Evolutionary conservation across 1,140 invertebrate genomes (phyloP), one percentile per base, ranked within the genome.

Genomic region (Tetranychus urticae): DNA sequence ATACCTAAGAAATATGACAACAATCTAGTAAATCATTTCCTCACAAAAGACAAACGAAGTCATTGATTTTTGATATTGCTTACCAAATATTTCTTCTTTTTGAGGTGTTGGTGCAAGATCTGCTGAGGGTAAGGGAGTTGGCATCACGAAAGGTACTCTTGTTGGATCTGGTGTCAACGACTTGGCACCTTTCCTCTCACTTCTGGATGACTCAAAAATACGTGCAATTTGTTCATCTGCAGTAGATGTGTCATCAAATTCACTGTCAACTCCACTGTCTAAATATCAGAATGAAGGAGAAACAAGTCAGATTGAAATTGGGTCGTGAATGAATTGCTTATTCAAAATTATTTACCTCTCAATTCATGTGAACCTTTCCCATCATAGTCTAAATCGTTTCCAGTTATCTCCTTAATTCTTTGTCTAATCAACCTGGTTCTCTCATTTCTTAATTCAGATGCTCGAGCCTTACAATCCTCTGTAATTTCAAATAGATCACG

Each of bases 71-170:
- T 42, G 10, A 42, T 42, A 1, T 6, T 50, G 13, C 69, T 69
- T 66, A 72, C 73, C 72, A 68, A 75, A 75, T 34, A 75, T 66
- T 59, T 73, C 71, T 50, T 71, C 68, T 54, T 70, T 64, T 2
- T 65, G 68, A 33, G 74, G 74, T 7, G 66, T 62, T 31, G 72
- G 72, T 13, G 72, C 73, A 45, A 75, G 63, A 45, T 74, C 69
- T 3, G 71, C 70, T 0, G 70, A 70, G 0, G 71, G 68, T 5
- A 66, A 59, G 23, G 59, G 58, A 39, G 64, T 62, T 13, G 61
- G 55, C 61, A 62, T 58, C 1, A 55, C 42, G 5, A 64, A 58
- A 46, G 63, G 61, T 31, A 57, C 62, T 36, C 57, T 6, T 14
- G 63, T 64, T 2, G 62, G 60, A 47, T 63, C 58, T 55, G 57